Evolutionary conservation across 1,140 invertebrate genomes (phyloP).

Genomic region (Aphelinus certus): DNA sequence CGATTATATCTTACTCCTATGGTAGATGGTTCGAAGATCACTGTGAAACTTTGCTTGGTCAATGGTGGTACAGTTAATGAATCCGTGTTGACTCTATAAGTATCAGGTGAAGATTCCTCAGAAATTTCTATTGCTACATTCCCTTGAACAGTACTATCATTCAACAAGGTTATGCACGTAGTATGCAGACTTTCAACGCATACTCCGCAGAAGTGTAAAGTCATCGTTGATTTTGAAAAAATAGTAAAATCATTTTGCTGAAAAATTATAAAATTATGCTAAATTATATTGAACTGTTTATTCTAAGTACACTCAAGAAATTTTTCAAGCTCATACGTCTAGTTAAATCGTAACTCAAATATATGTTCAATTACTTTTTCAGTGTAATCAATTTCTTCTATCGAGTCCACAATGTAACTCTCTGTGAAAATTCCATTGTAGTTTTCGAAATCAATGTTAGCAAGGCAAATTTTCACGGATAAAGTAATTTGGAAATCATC

Average conservation of each 20-base stretch:
- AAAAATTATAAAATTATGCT: background rate
- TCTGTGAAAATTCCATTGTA: conserved; percentile 51
- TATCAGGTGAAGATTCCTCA: conserved; percentile 20
- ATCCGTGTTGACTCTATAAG: conserved; percentile 46
- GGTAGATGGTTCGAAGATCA: conserved; percentile 48
- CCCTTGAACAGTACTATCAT: background rate
- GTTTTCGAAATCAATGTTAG: conserved; percentile 51
- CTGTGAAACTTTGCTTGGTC: conserved; percentile 44
- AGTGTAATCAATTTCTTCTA: conserved; percentile 46
- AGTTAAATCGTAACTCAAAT: no score
- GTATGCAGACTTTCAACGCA: conserved; percentile 5
- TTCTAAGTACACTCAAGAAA: no score
- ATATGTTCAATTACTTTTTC: conserved; percentile 42
- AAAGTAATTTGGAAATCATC: conserved; percentile 40
- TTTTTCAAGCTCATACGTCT: no score
- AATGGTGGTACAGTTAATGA: conserved; percentile 45
- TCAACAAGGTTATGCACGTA: background rate
- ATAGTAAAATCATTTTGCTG: background rate
- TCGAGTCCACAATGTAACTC: conserved; percentile 48
- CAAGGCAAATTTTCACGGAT: conserved; percentile 42
- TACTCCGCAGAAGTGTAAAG: conserved; percentile 9
- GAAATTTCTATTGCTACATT: conserved; percentile 44
- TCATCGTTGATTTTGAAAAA: background rate
- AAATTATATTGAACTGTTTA: background rate
- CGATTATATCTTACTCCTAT: conserved; percentile 43